These are phyloP conservation scores for Chrysodeixis includens DNA, from an alignment of 2,888 invertebrate genomes.

Conservation along the genomic window DNA sequence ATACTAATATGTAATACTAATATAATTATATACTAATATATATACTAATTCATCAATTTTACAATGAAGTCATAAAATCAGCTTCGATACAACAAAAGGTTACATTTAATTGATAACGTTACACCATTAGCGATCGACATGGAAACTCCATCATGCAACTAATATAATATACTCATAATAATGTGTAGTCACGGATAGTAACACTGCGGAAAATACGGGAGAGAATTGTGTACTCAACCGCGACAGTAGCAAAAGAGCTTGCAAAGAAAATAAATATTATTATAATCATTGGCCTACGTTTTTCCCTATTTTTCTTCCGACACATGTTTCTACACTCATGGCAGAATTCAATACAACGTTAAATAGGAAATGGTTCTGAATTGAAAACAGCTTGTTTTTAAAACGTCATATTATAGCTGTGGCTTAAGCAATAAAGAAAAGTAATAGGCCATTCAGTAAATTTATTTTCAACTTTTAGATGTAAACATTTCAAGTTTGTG, in stretches of 20 bases:
- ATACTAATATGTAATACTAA: no score
- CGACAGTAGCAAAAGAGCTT: not conserved
- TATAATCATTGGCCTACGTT: not conserved
- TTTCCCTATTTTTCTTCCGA: not conserved
- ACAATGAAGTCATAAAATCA: conserved; percentile 13
- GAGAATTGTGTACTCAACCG: not conserved
- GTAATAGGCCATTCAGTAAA: not conserved
- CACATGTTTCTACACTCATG: no score
- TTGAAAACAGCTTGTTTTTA: conserved; percentile 1
- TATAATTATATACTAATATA: no score
- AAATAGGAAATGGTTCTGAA: not conserved
- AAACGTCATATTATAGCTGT: not conserved
- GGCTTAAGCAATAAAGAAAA: conserved; percentile 1
- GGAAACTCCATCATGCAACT: conserved; percentile 61
- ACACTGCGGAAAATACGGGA: conserved; percentile 9
- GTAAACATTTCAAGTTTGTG: conserved; percentile 4
- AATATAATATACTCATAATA: conserved; percentile 19
- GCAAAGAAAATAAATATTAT: conserved; percentile 1
- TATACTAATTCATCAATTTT: no score
- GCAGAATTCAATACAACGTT: not conserved
- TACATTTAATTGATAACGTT: conserved; percentile 15
- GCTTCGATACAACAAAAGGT: not conserved
- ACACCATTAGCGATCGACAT: conserved; percentile 63
- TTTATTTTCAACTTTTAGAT: not conserved
- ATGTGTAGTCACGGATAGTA: conserved; percentile 24